Evolutionary conservation across 2,888 invertebrate species (phyloP).

Genomic region (Gasteruption jaculator): DNA sequence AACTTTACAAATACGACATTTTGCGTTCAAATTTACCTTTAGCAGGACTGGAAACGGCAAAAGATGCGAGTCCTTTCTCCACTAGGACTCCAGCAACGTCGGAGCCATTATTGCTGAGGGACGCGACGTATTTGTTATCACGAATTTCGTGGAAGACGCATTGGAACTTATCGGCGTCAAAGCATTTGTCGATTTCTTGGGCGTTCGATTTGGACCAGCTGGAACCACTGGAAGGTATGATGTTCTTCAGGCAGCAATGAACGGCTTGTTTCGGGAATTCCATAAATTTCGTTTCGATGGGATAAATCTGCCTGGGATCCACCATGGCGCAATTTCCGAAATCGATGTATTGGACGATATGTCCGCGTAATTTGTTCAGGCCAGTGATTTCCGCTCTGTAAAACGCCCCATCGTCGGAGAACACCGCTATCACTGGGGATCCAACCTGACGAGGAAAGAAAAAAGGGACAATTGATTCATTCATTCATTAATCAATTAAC

Average conservation of each 20-base stretch:
- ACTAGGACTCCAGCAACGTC: slow-evolving; percentile 55
- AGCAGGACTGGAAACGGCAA: slow-evolving; percentile 15
- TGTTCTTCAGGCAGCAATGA: slow-evolving; percentile 62
- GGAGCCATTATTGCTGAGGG: slow-evolving; percentile 52
- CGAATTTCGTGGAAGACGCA: slow-evolving; percentile 57
- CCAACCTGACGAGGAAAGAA: slow-evolving; percentile 53
- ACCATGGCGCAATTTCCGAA: slow-evolving; percentile 70
- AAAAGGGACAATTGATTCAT: slow-evolving; percentile 5
- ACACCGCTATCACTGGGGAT: slow-evolving; percentile 65
- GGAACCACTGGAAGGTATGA: slow-evolving; percentile 56
- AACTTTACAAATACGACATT: slow-evolving; percentile 1
- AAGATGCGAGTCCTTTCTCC: slow-evolving; percentile 53
- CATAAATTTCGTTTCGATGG: slow-evolving; percentile 64
- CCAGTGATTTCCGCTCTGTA: slow-evolving; percentile 66
- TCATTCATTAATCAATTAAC: slow-evolving; percentile 8
- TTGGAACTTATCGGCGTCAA: slow-evolving; percentile 59
- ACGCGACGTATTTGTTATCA: slow-evolving; percentile 55
- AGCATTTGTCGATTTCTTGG: slow-evolving; percentile 58
- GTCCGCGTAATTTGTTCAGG: slow-evolving; percentile 57
- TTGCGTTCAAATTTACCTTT: slow-evolving; percentile 12
- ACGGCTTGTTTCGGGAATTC: slow-evolving; percentile 68
- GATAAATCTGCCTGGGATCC: slow-evolving; percentile 63
- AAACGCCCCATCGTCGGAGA: slow-evolving; percentile 66
- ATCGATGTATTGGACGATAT: slow-evolving; percentile 70
- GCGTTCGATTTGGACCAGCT: slow-evolving; percentile 56